A percentile compares a stretch with the other conserved stretches of the same genome.
phyloP scores from a whole-genome alignment of 2,888 invertebrate genomes.

The Caenorhabditis sp. region DNA sequence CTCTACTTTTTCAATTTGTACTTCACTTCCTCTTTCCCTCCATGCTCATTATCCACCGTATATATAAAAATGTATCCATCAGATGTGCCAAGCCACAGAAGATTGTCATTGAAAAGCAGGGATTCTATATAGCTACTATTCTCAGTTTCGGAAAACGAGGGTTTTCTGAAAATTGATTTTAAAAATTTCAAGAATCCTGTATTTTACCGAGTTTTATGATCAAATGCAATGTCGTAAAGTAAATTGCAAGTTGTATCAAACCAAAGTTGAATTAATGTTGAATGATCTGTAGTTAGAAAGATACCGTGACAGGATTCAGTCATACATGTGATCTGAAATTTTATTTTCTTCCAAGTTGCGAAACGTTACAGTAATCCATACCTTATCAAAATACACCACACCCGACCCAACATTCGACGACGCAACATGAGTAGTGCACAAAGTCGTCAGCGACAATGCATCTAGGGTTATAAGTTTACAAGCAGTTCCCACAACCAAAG shows the following conservation, averaged over 20 bases:
- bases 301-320: constrained; percentile 84
- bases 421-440: constrained; percentile 84
- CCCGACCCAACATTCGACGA: constrained; percentile 83
- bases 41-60: constrained; percentile 61
- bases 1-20: constrained; percentile 59
- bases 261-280: constrained; percentile 85
- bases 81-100: constrained; percentile 85
- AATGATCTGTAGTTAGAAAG: constrained; percentile 85
- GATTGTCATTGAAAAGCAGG: constrained; percentile 61
- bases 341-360: neutral
- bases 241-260: constrained; percentile 85
- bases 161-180: constrained; percentile 65
- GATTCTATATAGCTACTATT: constrained; percentile 65
- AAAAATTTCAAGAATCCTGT: neutral
- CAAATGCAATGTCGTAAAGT: constrained; percentile 84
- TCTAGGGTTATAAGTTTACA: constrained; percentile 85
- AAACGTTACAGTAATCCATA: too few species aligned
- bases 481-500: constrained; percentile 85
- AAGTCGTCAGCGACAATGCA: constrained; percentile 82
- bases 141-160: constrained; percentile 65
- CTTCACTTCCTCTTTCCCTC: constrained; percentile 57
- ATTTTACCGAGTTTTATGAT: constrained; percentile 77
- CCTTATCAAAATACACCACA: constrained; percentile 84
- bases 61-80: constrained; percentile 84
- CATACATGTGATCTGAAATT: constrained; percentile 81